phyloP scores from a whole-genome alignment of 37 sponge, comb jelly and placozoan genomes.

The Petrosia ficiformis region DNA sequence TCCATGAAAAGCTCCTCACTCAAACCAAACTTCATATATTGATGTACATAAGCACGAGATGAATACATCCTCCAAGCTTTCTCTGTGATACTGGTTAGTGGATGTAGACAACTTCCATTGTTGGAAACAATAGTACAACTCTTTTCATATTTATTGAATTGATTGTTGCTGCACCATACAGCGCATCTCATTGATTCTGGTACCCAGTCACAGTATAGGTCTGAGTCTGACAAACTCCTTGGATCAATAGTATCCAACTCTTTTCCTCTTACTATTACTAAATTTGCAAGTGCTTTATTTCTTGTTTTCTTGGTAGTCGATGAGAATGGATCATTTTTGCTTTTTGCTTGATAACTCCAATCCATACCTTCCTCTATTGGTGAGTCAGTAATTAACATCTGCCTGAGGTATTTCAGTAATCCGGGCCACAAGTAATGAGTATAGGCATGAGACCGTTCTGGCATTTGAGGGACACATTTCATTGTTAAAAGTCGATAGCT shows the following conservation, averaged over 20 bases:
- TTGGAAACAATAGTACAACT: conserved; percentile 63
- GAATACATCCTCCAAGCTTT: conserved; percentile 79
- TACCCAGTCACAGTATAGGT: conserved; percentile 33
- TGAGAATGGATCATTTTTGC: neutral
- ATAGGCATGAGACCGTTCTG: conserved; percentile 59
- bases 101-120: conserved; percentile 52
- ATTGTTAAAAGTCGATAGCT: conserved; percentile 72
- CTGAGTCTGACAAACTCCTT: conserved; percentile 20
- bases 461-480: conserved; percentile 65
- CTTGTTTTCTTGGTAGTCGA: neutral
- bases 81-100: conserved; percentile 40
- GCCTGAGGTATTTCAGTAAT: conserved; percentile 70
- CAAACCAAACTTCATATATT: conserved; percentile 72
- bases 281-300: conserved; percentile 59
- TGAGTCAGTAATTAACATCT: conserved; percentile 78
- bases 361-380: conserved; percentile 80
- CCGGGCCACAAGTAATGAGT: conserved; percentile 72
- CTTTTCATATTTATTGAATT: conserved; percentile 80
- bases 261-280: conserved; percentile 62
- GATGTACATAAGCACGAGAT: conserved; percentile 78
- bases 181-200: conserved; percentile 15
- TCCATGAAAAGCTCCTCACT: conserved; percentile 51
- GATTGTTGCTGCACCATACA: conserved; percentile 31
- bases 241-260: conserved; percentile 35
- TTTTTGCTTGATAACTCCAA: conserved; percentile 26